Evolutionary conservation across 2,113 vertebrate species (phyloP).

Genomic region (Zonotrichia leucophrys): DNA sequence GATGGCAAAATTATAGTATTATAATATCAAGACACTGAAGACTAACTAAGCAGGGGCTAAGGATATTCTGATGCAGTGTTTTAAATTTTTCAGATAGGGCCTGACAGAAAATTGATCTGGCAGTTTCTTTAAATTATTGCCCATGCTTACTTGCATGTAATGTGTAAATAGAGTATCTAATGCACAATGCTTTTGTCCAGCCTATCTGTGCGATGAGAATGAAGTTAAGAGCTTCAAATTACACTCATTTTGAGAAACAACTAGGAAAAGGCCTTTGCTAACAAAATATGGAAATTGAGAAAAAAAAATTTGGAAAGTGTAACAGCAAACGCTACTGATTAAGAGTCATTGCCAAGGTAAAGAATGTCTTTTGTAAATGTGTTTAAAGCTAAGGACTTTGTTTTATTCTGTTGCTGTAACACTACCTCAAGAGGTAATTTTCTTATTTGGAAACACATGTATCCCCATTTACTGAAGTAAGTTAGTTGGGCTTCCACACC

Average conservation of each 20-base stretch:
- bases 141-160: neutral
- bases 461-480: neutral
- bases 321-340: neutral
- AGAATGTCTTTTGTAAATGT: neutral
- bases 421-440: neutral
- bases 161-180: neutral
- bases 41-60: neutral
- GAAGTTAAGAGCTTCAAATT: neutral
- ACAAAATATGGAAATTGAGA: neutral
- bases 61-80: neutral
- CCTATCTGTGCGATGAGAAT: neutral
- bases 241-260: neutral
- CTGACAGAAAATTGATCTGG: neutral
- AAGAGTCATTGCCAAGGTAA: neutral
- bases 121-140: neutral
- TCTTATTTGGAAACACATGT: neutral
- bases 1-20: neutral
- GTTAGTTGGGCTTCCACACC: neutral
- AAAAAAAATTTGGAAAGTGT: neutral
- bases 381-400: neutral
- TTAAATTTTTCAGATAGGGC: neutral
- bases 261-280: neutral
- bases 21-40: neutral
- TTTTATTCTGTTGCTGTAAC: neutral
- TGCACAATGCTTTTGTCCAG: neutral